Base-by-base conservation (phyloP, 2,113 vertebrate genomes). In the Rhegmatorhina hoffmannsi region DNA sequence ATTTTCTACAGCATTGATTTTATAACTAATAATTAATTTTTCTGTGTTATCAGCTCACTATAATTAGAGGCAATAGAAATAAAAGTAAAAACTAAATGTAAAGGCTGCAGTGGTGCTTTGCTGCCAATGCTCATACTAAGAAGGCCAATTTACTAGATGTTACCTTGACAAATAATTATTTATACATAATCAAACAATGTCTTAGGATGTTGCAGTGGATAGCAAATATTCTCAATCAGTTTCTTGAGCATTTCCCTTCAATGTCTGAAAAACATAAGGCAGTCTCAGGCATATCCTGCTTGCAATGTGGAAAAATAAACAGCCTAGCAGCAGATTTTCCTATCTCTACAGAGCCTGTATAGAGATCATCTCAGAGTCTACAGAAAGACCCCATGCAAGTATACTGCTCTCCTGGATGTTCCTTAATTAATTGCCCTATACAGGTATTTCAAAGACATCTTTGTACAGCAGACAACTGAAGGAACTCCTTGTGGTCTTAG, bases 61-160 rank as follows among this genome's bases (percentile, higher is more conserved):
- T 86, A 93, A 81, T 90, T 75, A 72, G 40, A 75, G 18, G 44
- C 26, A 68, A 47, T 26, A 50, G 25, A 64, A 91, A 83, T 50
- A 69, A 72, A 95, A 91, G n/a, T 52, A 34, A 84, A 88, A 95
- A 52, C n/a, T 75, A 89, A 94, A 81, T 33, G 67, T 46, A 84
- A 80, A 60, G 25, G 12, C 23, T 50, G 16, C 8, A 67, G 20
- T 36, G 14, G 11, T 63, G 18, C 7, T 81, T 84, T 93, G 24
- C 56, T 94, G 26, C 13, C 70, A 89, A 24, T 4, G 68, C 40
- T 20, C 33, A 43, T 59, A 29, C 25, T 90, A 55, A 52, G 46
- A 60, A 78, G 13, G 17, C 9, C 3, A 63, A 68, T 84, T 91
- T 94, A 78, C 60, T 70, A 69, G 21, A 43, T 94, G 17, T 59